phyloP scores from a whole-genome alignment of 2,113 vertebrate species.

The Planiliza haematocheilus region DNA sequence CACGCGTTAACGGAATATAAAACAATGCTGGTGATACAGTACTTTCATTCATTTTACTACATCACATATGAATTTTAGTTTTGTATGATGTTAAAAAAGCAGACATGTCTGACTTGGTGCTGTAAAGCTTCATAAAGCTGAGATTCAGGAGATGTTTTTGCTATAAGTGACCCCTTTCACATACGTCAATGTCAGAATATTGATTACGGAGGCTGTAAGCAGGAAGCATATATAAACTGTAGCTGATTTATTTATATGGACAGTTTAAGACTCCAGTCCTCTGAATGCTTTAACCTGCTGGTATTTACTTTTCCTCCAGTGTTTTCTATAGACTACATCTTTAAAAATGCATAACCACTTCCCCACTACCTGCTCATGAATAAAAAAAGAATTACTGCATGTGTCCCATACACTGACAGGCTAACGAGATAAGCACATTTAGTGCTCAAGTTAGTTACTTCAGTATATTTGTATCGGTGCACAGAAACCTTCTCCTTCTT shows the following conservation, averaged over 20 bases:
- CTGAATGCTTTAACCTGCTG: slow-evolving; percentile 13
- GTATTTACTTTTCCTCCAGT: slow-evolving; percentile 22
- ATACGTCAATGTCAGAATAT: slow-evolving; percentile 3
- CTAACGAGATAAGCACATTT: slow-evolving; percentile 16
- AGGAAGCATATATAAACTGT: neutral
- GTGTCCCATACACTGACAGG: neutral
- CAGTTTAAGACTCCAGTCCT: slow-evolving; percentile 1
- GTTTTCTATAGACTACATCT: slow-evolving; percentile 31
- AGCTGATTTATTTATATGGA: slow-evolving; percentile 18
- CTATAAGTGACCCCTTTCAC: neutral
- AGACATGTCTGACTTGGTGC: too few relatives aligned
- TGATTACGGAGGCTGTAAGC: slow-evolving; percentile 4
- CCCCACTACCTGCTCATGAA: slow-evolving; percentile 24
- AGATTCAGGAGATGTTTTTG: neutral
- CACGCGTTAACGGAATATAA: neutral
- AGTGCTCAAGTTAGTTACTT: neutral
- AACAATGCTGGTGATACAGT: neutral
- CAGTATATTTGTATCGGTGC: slow-evolving; percentile 2
- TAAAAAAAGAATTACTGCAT: slow-evolving; percentile 21
- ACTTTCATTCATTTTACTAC: too few relatives aligned
- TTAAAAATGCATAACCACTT: slow-evolving; percentile 63
- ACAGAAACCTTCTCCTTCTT: neutral
- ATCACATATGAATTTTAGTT: neutral
- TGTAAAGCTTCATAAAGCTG: too few relatives aligned
- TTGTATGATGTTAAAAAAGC: neutral